Evolutionary conservation across 2,113 vertebrate species (phyloP).

Genomic region (Tor tambroides): DNA sequence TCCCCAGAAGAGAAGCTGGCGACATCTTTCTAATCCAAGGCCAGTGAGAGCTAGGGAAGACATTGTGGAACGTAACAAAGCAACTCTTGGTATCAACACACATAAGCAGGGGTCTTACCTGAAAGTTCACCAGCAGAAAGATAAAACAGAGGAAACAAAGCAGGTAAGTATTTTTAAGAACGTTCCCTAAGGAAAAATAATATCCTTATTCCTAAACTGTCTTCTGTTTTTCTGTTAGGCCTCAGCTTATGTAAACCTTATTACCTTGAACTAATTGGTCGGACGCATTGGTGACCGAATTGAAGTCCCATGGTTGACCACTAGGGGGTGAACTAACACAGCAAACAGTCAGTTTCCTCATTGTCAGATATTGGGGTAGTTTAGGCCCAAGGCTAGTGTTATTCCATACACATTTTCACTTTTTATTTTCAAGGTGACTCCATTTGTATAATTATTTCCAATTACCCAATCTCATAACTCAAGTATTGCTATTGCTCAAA

Average conservation of each 20-base stretch:
- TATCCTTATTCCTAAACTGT: neutral
- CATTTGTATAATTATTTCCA: neutral
- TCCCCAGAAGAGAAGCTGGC: neutral
- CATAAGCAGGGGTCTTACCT: conserved; percentile 79
- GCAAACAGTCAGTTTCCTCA: conserved; percentile 30
- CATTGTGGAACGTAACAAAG: conserved; percentile 85
- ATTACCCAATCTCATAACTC: neutral
- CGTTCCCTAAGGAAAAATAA: neutral
- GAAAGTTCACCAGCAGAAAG: conserved; percentile 73
- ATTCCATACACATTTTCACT: neutral
- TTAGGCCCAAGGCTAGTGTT: neutral
- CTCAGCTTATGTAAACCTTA: neutral
- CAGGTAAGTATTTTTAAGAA: conserved; percentile 73
- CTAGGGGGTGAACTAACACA: conserved; percentile 72
- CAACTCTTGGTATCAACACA: conserved; percentile 78
- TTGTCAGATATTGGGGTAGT: neutral
- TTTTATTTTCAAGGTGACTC: neutral
- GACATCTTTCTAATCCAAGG: conserved; percentile 44
- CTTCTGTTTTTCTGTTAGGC: neutral
- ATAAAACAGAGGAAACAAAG: conserved; percentile 42
- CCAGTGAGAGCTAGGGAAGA: conserved; percentile 65
- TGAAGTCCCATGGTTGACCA: conserved; percentile 68
- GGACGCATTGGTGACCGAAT: neutral
- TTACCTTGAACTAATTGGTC: neutral
- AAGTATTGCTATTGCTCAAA: neutral